Percentiles rank a stretch among this genome's conserved stretches.
phyloP scores from a whole-genome alignment of 2,888 invertebrate species.

The Plebejus melissa region DNA sequence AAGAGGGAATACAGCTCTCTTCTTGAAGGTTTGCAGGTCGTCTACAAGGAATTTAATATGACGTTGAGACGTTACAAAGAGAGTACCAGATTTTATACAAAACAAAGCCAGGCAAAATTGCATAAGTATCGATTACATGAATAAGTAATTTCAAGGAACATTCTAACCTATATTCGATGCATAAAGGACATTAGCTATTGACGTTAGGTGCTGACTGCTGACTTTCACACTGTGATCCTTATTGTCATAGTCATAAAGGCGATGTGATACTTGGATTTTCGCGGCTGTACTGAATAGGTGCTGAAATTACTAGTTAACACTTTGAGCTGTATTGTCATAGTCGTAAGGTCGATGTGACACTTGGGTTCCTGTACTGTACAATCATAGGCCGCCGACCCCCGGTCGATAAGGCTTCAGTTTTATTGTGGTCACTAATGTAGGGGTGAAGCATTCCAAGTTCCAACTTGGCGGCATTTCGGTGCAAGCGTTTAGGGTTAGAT shows the following conservation, averaged over 20 bases:
- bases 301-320: neutral
- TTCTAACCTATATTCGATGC: constrained; percentile 1
- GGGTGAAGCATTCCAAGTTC: neutral
- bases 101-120: neutral
- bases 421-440: constrained; percentile 7
- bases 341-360: neutral
- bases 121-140: constrained; percentile 10
- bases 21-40: no score
- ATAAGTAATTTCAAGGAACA: constrained; percentile 12
- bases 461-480: neutral
- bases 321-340: neutral
- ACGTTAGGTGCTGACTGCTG: neutral
- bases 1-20: no score
- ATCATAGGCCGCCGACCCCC: constrained; percentile 66
- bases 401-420: constrained; percentile 47
- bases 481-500: neutral
- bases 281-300: neutral
- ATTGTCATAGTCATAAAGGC: neutral
- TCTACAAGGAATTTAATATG: no score
- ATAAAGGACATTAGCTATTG: constrained; percentile 5
- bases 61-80: no score
- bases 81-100: neutral
- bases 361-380: constrained; percentile 33
- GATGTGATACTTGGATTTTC: neutral
- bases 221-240: neutral